phyloP scores from a whole-genome alignment of 2,888 invertebrate species.

The Drosophila parthenogenetica region DNA sequence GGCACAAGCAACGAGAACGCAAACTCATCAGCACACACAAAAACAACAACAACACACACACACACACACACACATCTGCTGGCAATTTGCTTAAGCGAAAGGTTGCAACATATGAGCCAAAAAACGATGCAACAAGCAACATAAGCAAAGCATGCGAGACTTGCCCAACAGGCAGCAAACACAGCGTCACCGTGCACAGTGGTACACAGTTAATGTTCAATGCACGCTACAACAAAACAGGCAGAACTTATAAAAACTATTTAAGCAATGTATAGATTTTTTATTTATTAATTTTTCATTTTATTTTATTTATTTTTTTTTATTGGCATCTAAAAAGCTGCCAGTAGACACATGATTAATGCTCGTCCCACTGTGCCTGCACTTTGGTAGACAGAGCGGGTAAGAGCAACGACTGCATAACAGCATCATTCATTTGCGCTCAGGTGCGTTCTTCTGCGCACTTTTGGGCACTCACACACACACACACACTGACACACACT shows the following conservation, averaged over 20 bases:
- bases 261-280: too few relatives aligned
- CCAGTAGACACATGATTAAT: too few relatives aligned
- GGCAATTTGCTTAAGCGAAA: slow-evolving; percentile 78
- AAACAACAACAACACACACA: slow-evolving; percentile 14
- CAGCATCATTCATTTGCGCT: slow-evolving; percentile 77
- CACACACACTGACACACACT: slow-evolving; percentile 10
- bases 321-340: too few relatives aligned
- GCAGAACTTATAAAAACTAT: too few relatives aligned
- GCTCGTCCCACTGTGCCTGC: slow-evolving; percentile 26
- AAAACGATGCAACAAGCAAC: slow-evolving; percentile 50
- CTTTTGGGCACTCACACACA: slow-evolving; percentile 37
- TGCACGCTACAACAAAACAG: too few relatives aligned
- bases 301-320: too few relatives aligned
- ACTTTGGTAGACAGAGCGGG: neutral
- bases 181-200: slow-evolving; percentile 22
- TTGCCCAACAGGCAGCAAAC: slow-evolving; percentile 28
- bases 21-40: slow-evolving; percentile 50
- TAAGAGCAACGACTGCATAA: slow-evolving; percentile 43
- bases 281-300: too few relatives aligned
- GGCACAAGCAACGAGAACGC: slow-evolving; percentile 20
- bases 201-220: slow-evolving; percentile 2
- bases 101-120: slow-evolving; percentile 67
- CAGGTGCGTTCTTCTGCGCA: slow-evolving; percentile 68
- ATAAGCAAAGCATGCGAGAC: slow-evolving; percentile 21
- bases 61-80: slow-evolving; percentile 25